These are phyloP conservation scores for Acromyrmex heyeri DNA, from an alignment of 1,140 invertebrate species.

Conservation along the genomic window DNA sequence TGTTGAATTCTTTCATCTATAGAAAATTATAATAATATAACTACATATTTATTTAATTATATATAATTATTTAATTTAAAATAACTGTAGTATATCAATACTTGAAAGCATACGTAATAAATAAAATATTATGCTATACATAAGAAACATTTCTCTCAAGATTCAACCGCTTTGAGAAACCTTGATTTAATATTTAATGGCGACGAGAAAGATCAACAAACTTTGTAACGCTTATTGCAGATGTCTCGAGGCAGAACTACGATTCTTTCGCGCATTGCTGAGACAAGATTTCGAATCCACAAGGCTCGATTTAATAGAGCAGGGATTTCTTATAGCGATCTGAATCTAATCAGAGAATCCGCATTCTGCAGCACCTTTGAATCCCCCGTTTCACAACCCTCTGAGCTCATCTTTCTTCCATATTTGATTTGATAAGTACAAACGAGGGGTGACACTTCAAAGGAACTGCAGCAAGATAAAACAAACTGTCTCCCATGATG, in stretches of 20 bases:
- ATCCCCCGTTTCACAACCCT: slow-evolving; percentile 15
- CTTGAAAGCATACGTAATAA: slow-evolving; percentile 7
- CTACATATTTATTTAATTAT: not conserved
- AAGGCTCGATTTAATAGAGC: slow-evolving; percentile 56
- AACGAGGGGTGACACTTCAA: slow-evolving; percentile 76
- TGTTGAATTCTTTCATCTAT: not conserved
- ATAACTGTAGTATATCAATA: not conserved
- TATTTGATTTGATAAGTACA: slow-evolving; percentile 63
- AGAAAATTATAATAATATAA: not conserved
- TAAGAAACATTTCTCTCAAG: slow-evolving; percentile 10
- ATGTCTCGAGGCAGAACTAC: slow-evolving; percentile 36
- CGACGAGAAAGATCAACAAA: slow-evolving; percentile 50
- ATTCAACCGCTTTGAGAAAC: slow-evolving; percentile 12
- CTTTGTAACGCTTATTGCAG: slow-evolving; percentile 57
- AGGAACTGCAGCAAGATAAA: slow-evolving; percentile 67
- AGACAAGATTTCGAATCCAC: slow-evolving; percentile 56
- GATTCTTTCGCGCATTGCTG: slow-evolving; percentile 49
- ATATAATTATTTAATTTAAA: not conserved
- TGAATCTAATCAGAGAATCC: slow-evolving; percentile 56
- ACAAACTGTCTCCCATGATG: slow-evolving; percentile 72
- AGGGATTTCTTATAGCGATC: slow-evolving; percentile 20
- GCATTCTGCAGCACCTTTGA: slow-evolving; percentile 56
- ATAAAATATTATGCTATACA: slow-evolving; percentile 5
- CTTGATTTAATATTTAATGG: slow-evolving; percentile 48
- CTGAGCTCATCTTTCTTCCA: slow-evolving; percentile 42